A percentile compares a stretch with the other conserved stretches of the same genome.
Conservation (phyloP, 2,888 invertebrate genomes). For the Agonopterix subpropinquella region DNA sequence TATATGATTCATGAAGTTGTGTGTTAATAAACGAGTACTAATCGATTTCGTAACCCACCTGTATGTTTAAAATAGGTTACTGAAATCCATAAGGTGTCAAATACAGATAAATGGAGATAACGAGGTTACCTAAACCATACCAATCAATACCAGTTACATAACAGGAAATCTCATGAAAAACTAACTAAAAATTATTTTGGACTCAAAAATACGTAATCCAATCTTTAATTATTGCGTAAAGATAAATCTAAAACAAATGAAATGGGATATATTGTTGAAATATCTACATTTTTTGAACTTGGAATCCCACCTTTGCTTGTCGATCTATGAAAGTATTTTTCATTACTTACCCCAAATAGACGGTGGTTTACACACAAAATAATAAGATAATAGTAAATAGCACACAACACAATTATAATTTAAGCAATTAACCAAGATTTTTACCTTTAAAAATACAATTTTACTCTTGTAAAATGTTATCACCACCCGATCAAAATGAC, state of each 20-base stretch:
- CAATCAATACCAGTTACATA: slow-evolving; percentile 12
- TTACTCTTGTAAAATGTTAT: slow-evolving; percentile 23
- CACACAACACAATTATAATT: slow-evolving; percentile 6
- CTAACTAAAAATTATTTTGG: neutral
- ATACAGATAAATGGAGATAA: neutral
- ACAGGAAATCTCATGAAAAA: slow-evolving; percentile 1
- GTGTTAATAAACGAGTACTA: neutral
- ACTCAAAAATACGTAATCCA: neutral
- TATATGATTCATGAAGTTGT: neutral
- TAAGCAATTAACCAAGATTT: slow-evolving; percentile 1
- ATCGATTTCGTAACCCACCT: neutral
- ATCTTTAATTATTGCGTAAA: slow-evolving; percentile 2
- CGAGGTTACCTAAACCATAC: slow-evolving; percentile 7
- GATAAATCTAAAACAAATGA: neutral
- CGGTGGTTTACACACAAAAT: slow-evolving; percentile 6
- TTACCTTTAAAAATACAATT: slow-evolving; percentile 29
- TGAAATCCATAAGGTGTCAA: no score
- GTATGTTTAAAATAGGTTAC: neutral
- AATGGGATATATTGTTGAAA: slow-evolving; percentile 6
- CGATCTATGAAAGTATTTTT: slow-evolving; percentile 6
- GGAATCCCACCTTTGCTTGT: slow-evolving; percentile 10
- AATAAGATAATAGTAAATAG: neutral
- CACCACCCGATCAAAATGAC: slow-evolving; percentile 24
- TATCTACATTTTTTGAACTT: slow-evolving; percentile 13
- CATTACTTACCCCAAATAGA: slow-evolving; percentile 8